phyloP scores from a whole-genome alignment of 2,888 invertebrate species.

The Chirona hameri region DNA sequence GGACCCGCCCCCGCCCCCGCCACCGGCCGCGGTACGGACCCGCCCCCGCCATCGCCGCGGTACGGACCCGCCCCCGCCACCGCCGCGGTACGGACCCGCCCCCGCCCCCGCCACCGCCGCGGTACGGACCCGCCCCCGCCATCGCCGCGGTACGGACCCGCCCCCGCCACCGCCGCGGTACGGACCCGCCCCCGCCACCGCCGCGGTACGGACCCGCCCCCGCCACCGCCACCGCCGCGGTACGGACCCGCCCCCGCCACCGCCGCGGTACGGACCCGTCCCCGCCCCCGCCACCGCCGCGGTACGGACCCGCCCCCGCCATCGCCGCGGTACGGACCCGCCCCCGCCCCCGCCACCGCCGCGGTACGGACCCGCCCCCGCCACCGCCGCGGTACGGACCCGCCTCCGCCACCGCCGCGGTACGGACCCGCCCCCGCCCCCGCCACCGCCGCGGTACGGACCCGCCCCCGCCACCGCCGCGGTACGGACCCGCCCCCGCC shows the following conservation, averaged over 20 bases:
- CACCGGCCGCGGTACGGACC: background rate
- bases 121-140: background rate
- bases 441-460: background rate
- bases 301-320: background rate
- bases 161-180: background rate
- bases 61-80: background rate
- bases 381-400: background rate
- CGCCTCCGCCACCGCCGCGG: background rate
- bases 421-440: background rate
- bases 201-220: background rate
- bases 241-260: background rate
- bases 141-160: background rate
- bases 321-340: background rate
- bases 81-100: background rate
- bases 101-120: background rate
- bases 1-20: background rate
- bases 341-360: background rate
- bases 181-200: background rate
- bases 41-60: background rate
- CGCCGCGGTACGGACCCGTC: background rate
- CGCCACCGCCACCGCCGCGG: background rate
- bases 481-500: background rate
- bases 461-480: background rate
- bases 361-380: background rate
- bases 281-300: background rate